Percentiles rank a stretch among this genome's conserved stretches.
phyloP scores from a whole-genome alignment of 53 echinoderm and acorn worm species.

The Pentamera pediparva region DNA sequence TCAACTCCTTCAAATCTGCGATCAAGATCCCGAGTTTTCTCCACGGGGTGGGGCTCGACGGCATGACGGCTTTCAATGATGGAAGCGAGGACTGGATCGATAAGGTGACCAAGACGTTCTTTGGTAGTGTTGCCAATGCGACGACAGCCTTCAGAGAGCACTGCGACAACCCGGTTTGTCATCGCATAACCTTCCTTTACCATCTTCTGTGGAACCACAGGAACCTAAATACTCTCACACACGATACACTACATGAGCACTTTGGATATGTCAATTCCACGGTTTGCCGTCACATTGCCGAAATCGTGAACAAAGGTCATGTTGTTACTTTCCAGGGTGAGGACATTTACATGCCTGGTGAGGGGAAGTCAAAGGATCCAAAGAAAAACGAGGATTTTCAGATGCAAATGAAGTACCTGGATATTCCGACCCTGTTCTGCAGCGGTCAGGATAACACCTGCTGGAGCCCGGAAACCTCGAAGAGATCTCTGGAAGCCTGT shows the following conservation, averaged over 20 bases:
- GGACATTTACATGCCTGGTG: constrained; percentile 53
- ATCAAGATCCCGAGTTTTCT: constrained; percentile 42
- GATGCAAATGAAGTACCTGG: constrained; percentile 37
- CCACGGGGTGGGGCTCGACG: constrained; percentile 51
- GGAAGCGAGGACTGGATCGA: constrained; percentile 28
- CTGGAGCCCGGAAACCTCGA: constrained; percentile 48
- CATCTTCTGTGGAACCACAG: constrained; percentile 52
- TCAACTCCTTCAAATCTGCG: constrained; percentile 48
- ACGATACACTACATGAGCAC: constrained; percentile 58
- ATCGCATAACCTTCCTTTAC: constrained; percentile 64
- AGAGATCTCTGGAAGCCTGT: constrained; percentile 35
- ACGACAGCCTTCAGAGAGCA: constrained; percentile 53
- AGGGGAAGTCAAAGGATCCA: constrained; percentile 16
- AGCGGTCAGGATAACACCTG: constrained; percentile 55
- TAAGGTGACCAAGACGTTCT: constrained; percentile 26
- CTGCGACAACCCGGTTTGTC: constrained; percentile 60
- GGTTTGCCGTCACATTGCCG: constrained; percentile 38
- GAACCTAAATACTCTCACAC: constrained; percentile 49
- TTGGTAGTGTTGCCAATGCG: constrained; percentile 29
- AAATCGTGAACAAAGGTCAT: constrained; percentile 42
- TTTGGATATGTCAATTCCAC: constrained; percentile 51
- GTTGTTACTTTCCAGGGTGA: constrained; percentile 40
- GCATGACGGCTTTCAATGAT: constrained; percentile 48
- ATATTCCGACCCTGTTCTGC: constrained; percentile 59
- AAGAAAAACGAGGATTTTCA: constrained; percentile 32